phyloP scores from a whole-genome alignment of 2,797 vertebrate genomes.

The Pseudopleuronectes americanus region DNA sequence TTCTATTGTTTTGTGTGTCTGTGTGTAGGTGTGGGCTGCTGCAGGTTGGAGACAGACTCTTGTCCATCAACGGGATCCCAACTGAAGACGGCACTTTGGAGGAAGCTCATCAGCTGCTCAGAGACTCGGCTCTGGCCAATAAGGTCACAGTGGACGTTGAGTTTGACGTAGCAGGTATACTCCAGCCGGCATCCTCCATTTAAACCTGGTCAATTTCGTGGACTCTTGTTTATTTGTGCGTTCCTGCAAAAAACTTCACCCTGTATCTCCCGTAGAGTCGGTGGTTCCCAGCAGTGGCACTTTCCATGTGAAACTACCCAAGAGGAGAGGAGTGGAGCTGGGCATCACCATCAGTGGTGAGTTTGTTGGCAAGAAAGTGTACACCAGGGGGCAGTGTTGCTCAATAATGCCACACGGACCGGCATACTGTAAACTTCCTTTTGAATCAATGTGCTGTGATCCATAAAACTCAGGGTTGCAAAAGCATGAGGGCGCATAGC shows the following conservation, averaged over 20 bases:
- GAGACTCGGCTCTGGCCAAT: conserved; percentile 92
- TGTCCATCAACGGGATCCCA: conserved; percentile 93
- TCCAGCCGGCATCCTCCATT: no score
- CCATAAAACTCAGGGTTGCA: conserved; percentile 53
- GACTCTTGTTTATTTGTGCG: neutral
- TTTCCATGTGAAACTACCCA: conserved; percentile 97
- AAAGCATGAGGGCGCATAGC: conserved; percentile 40
- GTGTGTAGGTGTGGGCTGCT: conserved; percentile 91
- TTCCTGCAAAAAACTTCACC: neutral
- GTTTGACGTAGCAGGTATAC: conserved; percentile 94
- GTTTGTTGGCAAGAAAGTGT: conserved; percentile 56
- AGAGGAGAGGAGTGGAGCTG: conserved; percentile 94
- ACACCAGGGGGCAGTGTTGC: conserved; percentile 71
- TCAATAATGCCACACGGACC: neutral
- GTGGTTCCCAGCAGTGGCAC: conserved; percentile 98
- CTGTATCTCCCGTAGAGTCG: conserved; percentile 85
- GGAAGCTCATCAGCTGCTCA: conserved; percentile 95
- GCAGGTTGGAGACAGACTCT: conserved; percentile 93
- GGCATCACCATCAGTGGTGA: conserved; percentile 99
- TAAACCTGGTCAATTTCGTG: no score
- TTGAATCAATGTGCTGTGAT: conserved; percentile 55
- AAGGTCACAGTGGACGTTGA: conserved; percentile 95
- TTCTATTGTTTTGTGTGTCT: neutral
- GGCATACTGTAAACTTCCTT: neutral
- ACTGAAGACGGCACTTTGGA: conserved; percentile 97